Percentiles rank a stretch among this genome's conserved stretches.
phyloP scores from a whole-genome alignment of 2,797 vertebrate species.

The Betta splendens region DNA sequence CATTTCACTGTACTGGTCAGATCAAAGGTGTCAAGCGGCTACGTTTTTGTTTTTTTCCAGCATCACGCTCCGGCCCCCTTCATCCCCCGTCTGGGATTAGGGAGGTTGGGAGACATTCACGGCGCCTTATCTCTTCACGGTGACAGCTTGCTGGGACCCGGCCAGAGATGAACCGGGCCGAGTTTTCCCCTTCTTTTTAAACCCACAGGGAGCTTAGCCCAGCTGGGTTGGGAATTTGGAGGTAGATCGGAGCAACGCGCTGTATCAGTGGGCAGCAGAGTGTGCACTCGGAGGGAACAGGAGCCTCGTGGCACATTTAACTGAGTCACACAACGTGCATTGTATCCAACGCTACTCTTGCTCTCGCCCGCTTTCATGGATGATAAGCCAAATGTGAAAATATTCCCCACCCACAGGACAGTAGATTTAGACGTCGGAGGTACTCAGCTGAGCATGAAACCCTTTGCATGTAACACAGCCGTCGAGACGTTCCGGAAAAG shows the following conservation, averaged over 20 bases:
- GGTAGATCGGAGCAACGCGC: constrained; percentile 55
- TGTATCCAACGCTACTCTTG: constrained; percentile 63
- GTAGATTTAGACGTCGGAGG: constrained; percentile 48
- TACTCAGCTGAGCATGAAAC: constrained; percentile 53
- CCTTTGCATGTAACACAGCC: constrained; percentile 41
- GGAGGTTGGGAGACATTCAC: constrained; percentile 64
- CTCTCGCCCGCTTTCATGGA: constrained; percentile 54
- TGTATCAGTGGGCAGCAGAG: constrained; percentile 71
- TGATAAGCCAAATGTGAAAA: constrained; percentile 69
- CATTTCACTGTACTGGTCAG: constrained; percentile 55
- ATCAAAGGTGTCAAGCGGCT: constrained; percentile 75
- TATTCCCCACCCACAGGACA: constrained; percentile 51
- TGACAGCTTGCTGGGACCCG: constrained; percentile 62
- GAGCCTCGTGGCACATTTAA: constrained; percentile 63
- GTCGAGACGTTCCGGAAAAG: constrained; percentile 46
- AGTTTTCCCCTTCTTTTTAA: constrained; percentile 59
- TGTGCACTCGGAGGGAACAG: constrained; percentile 60
- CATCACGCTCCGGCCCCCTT: constrained; percentile 57
- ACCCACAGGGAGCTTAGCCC: constrained; percentile 64
- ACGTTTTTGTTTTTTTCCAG: constrained; percentile 51
- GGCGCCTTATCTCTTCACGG: constrained; percentile 71
- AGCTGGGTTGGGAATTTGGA: constrained; percentile 66
- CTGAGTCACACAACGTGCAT: constrained; percentile 64
- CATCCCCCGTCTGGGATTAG: constrained; percentile 76
- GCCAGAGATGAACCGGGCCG: constrained; percentile 46